Evolutionary conservation across 2,797 vertebrate genomes (phyloP).

Genomic region (Heterohyrax brucei): DNA sequence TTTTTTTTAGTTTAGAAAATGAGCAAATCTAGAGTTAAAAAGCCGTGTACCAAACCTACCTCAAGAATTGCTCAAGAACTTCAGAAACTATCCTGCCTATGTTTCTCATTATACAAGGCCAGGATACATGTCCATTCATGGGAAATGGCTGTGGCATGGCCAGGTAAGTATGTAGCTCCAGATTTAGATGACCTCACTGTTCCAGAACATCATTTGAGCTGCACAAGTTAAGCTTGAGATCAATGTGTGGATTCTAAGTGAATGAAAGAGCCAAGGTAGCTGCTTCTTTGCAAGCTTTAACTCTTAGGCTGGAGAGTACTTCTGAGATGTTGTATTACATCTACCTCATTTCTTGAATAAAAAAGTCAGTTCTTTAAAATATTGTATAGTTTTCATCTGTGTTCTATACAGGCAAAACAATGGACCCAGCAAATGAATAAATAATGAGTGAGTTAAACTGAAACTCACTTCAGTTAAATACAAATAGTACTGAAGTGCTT

Average conservation of each 20-base stretch:
- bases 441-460: neutral
- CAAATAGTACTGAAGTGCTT: constrained; percentile 45
- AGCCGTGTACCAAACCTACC: neutral
- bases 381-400: constrained; percentile 48
- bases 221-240: neutral
- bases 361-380: constrained; percentile 65
- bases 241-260: neutral
- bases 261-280: neutral
- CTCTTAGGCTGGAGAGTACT: neutral
- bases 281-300: neutral
- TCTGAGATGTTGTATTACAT: neutral
- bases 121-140: neutral
- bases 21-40: constrained; percentile 30
- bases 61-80: constrained; percentile 17
- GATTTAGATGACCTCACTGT: neutral
- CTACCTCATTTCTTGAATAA: constrained; percentile 16
- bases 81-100: neutral
- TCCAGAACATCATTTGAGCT: neutral
- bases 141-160: neutral
- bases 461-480: constrained; percentile 39
- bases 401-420: neutral
- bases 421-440: neutral
- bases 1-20: constrained; percentile 24
- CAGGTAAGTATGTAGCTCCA: neutral
- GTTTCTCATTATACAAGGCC: neutral